Conservation (phyloP, 2,797 vertebrate species). For the Schizopygopsis pylzovi region DNA sequence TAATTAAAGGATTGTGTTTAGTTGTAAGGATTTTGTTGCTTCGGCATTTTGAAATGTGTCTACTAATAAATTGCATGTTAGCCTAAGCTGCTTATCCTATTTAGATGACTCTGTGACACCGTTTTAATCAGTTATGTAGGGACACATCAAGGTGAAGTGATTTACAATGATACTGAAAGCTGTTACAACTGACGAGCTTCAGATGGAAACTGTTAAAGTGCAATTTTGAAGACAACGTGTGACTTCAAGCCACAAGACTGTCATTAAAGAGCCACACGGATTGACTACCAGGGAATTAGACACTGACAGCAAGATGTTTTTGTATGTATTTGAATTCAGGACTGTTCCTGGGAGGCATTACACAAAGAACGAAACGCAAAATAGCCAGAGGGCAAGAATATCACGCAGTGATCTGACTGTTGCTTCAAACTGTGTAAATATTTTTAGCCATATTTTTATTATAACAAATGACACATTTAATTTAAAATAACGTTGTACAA, state of each 20-base stretch:
- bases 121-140: background rate
- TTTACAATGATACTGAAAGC: conserved; percentile 6
- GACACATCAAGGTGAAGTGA: conserved; percentile 2
- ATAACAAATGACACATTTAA: too few species aligned
- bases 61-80: background rate
- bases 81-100: background rate
- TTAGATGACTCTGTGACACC: background rate
- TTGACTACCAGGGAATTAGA: conserved; percentile 7
- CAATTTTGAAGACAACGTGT: conserved; percentile 18
- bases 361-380: background rate
- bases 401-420: background rate
- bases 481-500: too few species aligned
- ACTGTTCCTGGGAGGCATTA: background rate
- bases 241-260: background rate
- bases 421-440: background rate
- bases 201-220: conserved; percentile 2
- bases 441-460: too few species aligned
- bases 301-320: conserved; percentile 18
- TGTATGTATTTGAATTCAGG: background rate
- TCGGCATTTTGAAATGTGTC: background rate
- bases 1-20: background rate
- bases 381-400: conserved; percentile 11
- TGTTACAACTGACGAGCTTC: conserved; percentile 12
- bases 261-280: conserved; percentile 18
- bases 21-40: conserved; percentile 1